Conservation (phyloP, 2,797 vertebrate genomes). For the Emydoidea blandingii region DNA sequence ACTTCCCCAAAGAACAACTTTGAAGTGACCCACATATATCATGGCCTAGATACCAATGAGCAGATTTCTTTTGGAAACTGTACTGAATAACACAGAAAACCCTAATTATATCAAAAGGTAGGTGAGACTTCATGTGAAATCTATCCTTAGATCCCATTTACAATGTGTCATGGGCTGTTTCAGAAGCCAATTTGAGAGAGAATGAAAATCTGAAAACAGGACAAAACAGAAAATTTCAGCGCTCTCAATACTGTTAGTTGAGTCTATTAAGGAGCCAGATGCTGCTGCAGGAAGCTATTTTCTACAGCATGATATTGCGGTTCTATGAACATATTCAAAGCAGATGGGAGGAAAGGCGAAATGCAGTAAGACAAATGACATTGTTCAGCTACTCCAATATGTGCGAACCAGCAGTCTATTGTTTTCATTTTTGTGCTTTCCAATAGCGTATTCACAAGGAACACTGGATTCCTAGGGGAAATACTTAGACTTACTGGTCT, state of each 20-base stretch:
- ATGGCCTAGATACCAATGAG: fast-evolving
- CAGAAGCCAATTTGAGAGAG: background rate
- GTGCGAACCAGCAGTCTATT: conserved; percentile 43
- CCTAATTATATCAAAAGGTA: background rate
- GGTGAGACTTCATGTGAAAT: background rate
- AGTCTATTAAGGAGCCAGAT: conserved; percentile 48
- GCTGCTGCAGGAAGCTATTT: conserved; percentile 55
- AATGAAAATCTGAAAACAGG: background rate
- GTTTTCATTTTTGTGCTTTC: background rate
- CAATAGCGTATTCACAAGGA: background rate
- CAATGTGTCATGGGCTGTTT: background rate
- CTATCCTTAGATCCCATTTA: background rate
- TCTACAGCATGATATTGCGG: conserved; percentile 39
- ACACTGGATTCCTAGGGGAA: background rate
- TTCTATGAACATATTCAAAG: conserved; percentile 53
- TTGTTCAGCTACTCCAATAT: conserved; percentile 52
- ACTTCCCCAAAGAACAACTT: background rate
- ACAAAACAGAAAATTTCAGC: conserved; percentile 2
- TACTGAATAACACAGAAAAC: background rate
- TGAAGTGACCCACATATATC: background rate
- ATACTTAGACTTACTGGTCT: background rate
- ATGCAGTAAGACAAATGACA: conserved; percentile 43
- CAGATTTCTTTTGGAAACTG: background rate
- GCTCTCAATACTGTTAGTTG: background rate
- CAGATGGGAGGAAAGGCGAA: conserved; percentile 55